Conservation (phyloP, 2,797 vertebrate genomes). For the Sciurus vulgaris region DNA sequence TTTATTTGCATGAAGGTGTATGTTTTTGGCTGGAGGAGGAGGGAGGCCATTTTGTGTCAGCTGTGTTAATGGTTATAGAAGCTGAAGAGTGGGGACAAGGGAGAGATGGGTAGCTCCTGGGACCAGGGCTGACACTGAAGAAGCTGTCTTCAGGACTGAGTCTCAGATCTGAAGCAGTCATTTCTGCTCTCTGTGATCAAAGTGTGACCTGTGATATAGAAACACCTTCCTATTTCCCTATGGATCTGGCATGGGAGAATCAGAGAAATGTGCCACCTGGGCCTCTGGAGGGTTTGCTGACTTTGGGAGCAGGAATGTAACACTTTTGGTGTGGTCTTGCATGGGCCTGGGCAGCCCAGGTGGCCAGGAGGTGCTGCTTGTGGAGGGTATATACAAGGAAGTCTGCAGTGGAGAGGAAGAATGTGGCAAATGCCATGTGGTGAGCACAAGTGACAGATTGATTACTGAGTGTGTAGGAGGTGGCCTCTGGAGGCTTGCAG, state of each 20-base stretch:
- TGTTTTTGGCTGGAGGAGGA: not conserved
- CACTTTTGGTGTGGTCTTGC: rapidly evolving
- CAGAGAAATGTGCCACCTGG: not conserved
- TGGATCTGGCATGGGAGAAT: not conserved
- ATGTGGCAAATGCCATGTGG: no score
- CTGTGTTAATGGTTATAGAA: not conserved
- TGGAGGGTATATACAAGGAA: not conserved
- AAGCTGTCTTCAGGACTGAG: not conserved
- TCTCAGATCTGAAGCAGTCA: not conserved
- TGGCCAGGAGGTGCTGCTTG: not conserved
- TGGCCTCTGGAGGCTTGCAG: not conserved
- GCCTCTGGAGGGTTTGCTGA: not conserved
- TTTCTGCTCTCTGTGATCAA: not conserved
- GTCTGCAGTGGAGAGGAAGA: not conserved
- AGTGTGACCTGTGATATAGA: not conserved
- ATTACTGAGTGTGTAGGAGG: not conserved
- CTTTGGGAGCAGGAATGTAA: not conserved
- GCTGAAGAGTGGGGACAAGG: rapidly evolving
- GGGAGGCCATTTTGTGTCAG: not conserved
- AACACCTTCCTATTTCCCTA: not conserved
- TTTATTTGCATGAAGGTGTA: not conserved
- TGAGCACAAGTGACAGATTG: not conserved
- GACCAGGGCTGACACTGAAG: not conserved
- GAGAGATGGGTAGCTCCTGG: not conserved
- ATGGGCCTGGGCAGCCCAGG: not conserved